Evolutionary conservation across 2,888 invertebrate genomes (phyloP), one percentile per base, ranked within the genome.

Genomic region (Malachius bipustulatus): DNA sequence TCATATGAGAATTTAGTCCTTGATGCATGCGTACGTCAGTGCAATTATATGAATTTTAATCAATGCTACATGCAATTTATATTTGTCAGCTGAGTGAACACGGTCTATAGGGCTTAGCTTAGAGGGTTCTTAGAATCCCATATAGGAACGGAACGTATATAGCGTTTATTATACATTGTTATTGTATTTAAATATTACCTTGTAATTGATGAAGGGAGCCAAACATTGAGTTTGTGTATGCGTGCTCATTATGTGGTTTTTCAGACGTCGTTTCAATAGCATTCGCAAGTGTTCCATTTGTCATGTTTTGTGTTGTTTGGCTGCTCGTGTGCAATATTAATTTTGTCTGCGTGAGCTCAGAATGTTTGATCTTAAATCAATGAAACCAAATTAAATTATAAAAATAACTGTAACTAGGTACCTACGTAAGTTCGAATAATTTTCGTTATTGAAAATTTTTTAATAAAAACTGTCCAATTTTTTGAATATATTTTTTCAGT

Each of bases 11-110:
- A n/a, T n/a, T n/a, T n/a, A n/a, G n/a, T n/a, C n/a, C n/a, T n/a
- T n/a, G n/a, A n/a, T n/a, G n/a, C n/a, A 40, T 42, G 40, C 34
- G 34, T 27, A 43, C 41, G 39, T 44, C 42, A 41, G 39, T 39
- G 41, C 41, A 47, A 48, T 48, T 48, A 48, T 47, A 47, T 47
- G 46, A 46, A 45, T 47, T 45, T 42, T 34, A 40, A 41, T 47
- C 45, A 45, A 43, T 44, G 46, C 27, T 35, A 39, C 39, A 39
- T 37, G 44, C 46, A 43, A 41, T 46, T 46, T 46, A 46, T 43
- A 48, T 48, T 48, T 47, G 45, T 41, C 47, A 43, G 47, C 39
- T 45, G 43, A 41, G 33, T 45, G 43, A 41, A 35, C 46, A 39
- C 16, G 24, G 31, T 38, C 37, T 43, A 34, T 32, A 42, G 4